Evolutionary conservation across 2,888 invertebrate species (phyloP), one percentile per base, ranked within the genome.

Genomic region (Mesorhabditis belari): DNA sequence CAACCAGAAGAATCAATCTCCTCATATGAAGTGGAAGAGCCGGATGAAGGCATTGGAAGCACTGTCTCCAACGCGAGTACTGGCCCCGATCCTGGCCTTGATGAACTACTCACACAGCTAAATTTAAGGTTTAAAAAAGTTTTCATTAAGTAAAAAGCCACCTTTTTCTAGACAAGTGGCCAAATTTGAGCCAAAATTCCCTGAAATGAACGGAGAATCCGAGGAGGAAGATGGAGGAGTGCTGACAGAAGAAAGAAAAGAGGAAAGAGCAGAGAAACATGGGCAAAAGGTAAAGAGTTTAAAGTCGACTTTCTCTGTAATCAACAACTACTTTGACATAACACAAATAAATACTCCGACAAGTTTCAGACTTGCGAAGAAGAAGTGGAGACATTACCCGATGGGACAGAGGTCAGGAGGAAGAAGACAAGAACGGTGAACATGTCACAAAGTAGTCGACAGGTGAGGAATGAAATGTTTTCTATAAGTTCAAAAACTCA

Each of bases 351-450:
- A 19, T 21, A 50, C 52, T 57, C n/a, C n/a, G n/a, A n/a, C n/a
- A n/a, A n/a, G n/a, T n/a, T n/a, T 6, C 56, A 70, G 69, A 71
- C 75, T 6, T 71, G 73, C 50, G 76, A 78, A 56, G 76, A 77
- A 55, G 75, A 77, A 61, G 71, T 77, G 12, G 73, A 77, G 52
- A 69, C 66, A 35, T 54, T 70, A n/a, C 67, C 75, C 2, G 76
- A 77, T 57, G 77, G 77, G 12, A 68, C 69, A 49, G 73, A 73
- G 50, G 71, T 76, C 52, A 57, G 75, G 17, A 70, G 67, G 61
- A 77, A 70, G 57, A 77, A 78, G 53, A 76, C 75, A 6, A 61
- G 75, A 49, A 78, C 75, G 0, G 71, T 77, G 4, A 76, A 75
- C 52, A 67, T 73, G 24, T 66, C 72, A 28, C 71, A 75, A 59